These are phyloP conservation scores for Peromyscus polionotus DNA, from an alignment of 2,113 vertebrate species.

Conservation along the genomic window DNA sequence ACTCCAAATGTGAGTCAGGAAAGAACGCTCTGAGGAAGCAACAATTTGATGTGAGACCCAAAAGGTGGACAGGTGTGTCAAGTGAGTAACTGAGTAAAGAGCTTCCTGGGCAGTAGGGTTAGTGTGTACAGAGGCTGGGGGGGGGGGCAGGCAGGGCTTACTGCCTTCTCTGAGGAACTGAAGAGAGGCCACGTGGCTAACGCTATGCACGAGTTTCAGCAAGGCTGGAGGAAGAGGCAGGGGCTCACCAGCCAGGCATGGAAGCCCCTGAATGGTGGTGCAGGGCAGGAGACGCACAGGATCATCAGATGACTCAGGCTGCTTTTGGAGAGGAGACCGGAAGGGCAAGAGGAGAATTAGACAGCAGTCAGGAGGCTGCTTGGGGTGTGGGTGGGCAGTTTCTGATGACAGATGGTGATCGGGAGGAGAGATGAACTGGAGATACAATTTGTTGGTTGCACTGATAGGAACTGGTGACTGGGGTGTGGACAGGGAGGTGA, in stretches of 20 bases:
- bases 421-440: not conserved
- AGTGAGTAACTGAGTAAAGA: not conserved
- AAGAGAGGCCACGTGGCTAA: not conserved
- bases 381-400: not conserved
- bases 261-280: constrained; percentile 44
- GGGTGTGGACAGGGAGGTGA: not conserved
- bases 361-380: constrained; percentile 8
- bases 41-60: not conserved
- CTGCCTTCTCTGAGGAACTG: not conserved
- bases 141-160: not conserved
- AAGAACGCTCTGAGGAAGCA: constrained; percentile 2
- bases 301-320: not conserved
- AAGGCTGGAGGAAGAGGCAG: not conserved
- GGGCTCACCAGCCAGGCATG: not conserved
- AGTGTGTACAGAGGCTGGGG: not conserved
- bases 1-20: not conserved
- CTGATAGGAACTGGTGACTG: not conserved
- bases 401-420: constrained; percentile 15
- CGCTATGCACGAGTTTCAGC: not conserved
- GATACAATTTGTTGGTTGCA: not conserved
- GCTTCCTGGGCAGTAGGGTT: not conserved
- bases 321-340: not conserved
- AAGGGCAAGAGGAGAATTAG: constrained; percentile 43
- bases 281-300: not conserved
- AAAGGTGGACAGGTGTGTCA: not conserved